Base-by-base conservation (phyloP, 1,140 invertebrate species). In the Scaptomyza pallida region DNA sequence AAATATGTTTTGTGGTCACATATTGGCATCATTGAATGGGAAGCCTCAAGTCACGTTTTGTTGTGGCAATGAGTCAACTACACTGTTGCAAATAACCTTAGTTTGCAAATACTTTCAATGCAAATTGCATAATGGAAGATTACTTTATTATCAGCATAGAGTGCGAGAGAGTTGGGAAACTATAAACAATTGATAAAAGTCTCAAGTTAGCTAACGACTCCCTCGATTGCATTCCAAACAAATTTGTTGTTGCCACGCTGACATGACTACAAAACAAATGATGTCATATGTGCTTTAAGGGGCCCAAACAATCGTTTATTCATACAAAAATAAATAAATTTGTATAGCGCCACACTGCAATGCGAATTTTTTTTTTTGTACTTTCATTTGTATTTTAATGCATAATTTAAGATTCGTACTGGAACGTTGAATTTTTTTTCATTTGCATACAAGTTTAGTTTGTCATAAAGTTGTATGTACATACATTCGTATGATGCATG, bases 291-390 rank as follows among this genome's bases (percentile, higher is more conserved):
- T 23, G 43, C 50, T 41, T 44, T 43, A n/a, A 35, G 17, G 17
- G 17, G 51, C 35, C 12, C 19, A 55, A n/a, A 19, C 19, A 41
- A 10, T 35, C 33, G 26, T 15, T 78, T 73, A 67, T 78, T 72
- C 55, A 63, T 8, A 35, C 12, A 35, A 12, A 1, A 12, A 35
- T 35, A 35, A 10, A 2, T 35, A 12, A 12, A 35, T 35, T 35
- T 35, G 33, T 35, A 35, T 56, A 74, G 78, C 78, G 73, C 63
- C 78, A 78, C 78, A 78, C 30, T 65, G 57, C 77, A 86, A 74
- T 85, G 81, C 65, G 81, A 85, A 67, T 85, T 86, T 85, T 86
- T n/a, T n/a, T n/a, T n/a, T n/a, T n/a, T n/a, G n/a, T n/a, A 85
- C 81, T 86, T 85, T 85, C 81, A 70, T 85, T 85, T 77, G 68